Conservation (phyloP, 1,140 invertebrate species). For the Bombus polaris region DNA sequence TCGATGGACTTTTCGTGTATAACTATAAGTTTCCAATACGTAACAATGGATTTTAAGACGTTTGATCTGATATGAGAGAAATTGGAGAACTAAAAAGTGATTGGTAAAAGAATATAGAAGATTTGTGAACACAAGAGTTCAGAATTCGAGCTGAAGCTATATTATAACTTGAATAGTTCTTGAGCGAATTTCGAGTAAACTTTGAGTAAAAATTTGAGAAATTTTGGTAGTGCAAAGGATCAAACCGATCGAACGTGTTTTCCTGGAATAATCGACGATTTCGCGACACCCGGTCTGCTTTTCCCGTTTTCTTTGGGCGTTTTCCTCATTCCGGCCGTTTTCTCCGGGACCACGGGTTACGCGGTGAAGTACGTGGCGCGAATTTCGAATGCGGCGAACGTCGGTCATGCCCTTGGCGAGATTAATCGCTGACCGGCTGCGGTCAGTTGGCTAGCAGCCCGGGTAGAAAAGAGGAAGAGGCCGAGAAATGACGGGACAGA, state of each 20-base stretch:
- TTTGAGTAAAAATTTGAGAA: background rate
- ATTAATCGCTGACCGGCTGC: constrained; percentile 76
- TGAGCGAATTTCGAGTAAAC: too few relatives aligned
- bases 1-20: too few relatives aligned
- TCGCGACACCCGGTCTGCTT: background rate
- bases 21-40: too few relatives aligned
- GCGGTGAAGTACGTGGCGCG: constrained; percentile 60
- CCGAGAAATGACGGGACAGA: constrained; percentile 54
- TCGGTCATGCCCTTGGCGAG: constrained; percentile 78
- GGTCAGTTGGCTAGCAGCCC: constrained; percentile 76
- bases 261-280: background rate
- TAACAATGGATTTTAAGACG: too few relatives aligned
- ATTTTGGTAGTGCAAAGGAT: too few relatives aligned
- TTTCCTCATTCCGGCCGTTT: constrained; percentile 4
- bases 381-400: constrained; percentile 79
- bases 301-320: background rate
- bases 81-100: too few relatives aligned
- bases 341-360: constrained; percentile 40
- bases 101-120: too few relatives aligned
- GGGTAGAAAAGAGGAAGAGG: constrained; percentile 81
- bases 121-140: too few relatives aligned
- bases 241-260: too few relatives aligned
- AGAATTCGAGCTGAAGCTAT: too few relatives aligned
- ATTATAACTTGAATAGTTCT: too few relatives aligned
- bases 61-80: too few relatives aligned